Evolutionary conservation across 2,797 vertebrate species (phyloP).

Genomic region (Rhincodon typus): DNA sequence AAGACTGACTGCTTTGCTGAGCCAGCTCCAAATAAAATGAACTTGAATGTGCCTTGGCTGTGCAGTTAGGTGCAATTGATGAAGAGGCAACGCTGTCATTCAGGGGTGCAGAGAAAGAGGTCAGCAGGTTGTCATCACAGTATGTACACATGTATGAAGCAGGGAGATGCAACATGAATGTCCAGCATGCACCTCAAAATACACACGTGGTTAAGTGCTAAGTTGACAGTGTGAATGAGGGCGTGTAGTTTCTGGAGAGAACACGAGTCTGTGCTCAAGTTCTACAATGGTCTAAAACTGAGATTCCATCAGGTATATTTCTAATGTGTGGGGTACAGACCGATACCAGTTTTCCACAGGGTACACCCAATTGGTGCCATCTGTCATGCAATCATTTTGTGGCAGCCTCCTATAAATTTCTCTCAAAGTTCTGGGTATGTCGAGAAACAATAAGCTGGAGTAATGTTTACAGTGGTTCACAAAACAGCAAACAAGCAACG

Average conservation of each 20-base stretch:
- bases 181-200: not conserved
- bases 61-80: not conserved
- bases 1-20: not conserved
- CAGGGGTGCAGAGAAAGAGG: not conserved
- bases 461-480: not conserved
- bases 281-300: not conserved
- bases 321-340: too few species aligned
- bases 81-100: not conserved
- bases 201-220: not conserved
- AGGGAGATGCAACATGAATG: not conserved
- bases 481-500: not conserved
- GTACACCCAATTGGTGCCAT: not conserved
- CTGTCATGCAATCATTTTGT: not conserved
- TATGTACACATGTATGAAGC: not conserved
- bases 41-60: not conserved
- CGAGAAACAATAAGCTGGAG: not conserved
- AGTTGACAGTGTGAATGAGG: not conserved
- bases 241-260: not conserved
- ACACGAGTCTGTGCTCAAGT: not conserved
- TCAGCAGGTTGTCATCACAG: not conserved
- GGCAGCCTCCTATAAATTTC: not conserved
- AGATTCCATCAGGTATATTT: not conserved
- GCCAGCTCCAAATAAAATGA: not conserved
- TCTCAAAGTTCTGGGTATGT: not conserved
- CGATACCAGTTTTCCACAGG: not conserved